Conservation (phyloP, 1,140 invertebrate species). For the Mesaphorura yosii region DNA sequence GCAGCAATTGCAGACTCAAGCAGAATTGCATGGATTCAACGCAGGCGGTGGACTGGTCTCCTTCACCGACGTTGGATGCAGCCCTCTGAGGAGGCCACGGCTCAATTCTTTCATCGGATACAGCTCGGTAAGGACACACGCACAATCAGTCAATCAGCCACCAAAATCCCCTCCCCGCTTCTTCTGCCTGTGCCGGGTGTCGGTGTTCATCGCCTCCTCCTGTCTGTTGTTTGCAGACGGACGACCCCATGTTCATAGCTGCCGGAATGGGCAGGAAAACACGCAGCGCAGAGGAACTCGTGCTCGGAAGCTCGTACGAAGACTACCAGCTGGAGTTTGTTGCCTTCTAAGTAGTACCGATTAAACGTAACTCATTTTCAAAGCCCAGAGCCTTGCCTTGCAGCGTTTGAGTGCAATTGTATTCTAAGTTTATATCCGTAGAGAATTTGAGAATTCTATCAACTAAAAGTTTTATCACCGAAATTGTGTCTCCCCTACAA, state of each 20-base stretch:
- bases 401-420: too few species aligned
- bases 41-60: conserved; percentile 10
- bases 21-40: conserved; percentile 15
- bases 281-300: conserved; percentile 18
- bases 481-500: too few species aligned
- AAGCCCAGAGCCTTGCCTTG: too few species aligned
- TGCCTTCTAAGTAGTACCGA: too few species aligned
- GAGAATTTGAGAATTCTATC: too few species aligned
- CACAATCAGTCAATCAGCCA: too few species aligned
- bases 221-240: conserved; percentile 7
- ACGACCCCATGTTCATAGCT: conserved; percentile 6
- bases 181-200: not conserved
- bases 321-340: too few species aligned
- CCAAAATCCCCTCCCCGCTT: not conserved
- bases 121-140: conserved; percentile 21
- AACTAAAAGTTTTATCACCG: too few species aligned
- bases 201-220: not conserved
- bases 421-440: too few species aligned
- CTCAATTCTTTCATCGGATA: conserved; percentile 26
- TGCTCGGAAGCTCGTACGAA: conserved; percentile 3
- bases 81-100: conserved; percentile 24
- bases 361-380: too few species aligned
- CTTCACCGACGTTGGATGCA: conserved; percentile 26
- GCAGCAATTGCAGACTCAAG: conserved; percentile 19
- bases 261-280: too few species aligned